phyloP scores from a whole-genome alignment of 2,113 vertebrate genomes.

The Hoplias malabaricus region DNA sequence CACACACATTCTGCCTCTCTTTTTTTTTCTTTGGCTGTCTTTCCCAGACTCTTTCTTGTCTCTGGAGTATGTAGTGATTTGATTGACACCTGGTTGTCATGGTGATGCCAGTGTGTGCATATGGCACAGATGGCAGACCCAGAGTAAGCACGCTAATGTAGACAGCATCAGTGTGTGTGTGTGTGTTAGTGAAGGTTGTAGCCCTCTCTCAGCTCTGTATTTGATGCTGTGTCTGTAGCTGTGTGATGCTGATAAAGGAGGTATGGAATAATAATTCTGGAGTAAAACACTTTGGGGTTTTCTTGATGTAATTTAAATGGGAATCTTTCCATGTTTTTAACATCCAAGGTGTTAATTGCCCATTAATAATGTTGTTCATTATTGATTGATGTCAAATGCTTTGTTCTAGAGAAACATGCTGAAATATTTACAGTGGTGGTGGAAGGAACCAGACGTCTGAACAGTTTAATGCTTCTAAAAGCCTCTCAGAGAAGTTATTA shows the following conservation, averaged over 20 bases:
- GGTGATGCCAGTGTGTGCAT: slow-evolving; percentile 25
- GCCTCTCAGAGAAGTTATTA: no score
- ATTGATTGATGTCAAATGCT: no score
- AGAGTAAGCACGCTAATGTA: slow-evolving; percentile 21
- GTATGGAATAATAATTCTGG: background rate
- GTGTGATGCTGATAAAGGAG: background rate
- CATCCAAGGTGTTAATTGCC: no score
- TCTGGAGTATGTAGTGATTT: slow-evolving; percentile 7
- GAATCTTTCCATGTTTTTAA: no score
- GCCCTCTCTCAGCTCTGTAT: background rate
- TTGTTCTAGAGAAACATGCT: no score
- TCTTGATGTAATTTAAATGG: no score
- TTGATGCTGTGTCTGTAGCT: background rate
- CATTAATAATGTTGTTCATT: no score
- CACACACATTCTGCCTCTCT: background rate
- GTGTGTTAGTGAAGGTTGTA: slow-evolving; percentile 27
- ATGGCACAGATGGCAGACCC: slow-evolving; percentile 43
- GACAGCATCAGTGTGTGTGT: slow-evolving; percentile 32
- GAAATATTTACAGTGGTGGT: no score
- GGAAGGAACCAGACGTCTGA: no score
- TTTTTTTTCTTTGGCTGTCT: background rate
- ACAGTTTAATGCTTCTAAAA: no score
- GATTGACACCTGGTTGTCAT: slow-evolving; percentile 28
- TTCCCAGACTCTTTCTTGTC: background rate
- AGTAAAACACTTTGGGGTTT: no score